These are phyloP conservation scores for Cyrtorhinus lividipennis DNA, from an alignment of 1,140 invertebrate species.

Conservation along the genomic window DNA sequence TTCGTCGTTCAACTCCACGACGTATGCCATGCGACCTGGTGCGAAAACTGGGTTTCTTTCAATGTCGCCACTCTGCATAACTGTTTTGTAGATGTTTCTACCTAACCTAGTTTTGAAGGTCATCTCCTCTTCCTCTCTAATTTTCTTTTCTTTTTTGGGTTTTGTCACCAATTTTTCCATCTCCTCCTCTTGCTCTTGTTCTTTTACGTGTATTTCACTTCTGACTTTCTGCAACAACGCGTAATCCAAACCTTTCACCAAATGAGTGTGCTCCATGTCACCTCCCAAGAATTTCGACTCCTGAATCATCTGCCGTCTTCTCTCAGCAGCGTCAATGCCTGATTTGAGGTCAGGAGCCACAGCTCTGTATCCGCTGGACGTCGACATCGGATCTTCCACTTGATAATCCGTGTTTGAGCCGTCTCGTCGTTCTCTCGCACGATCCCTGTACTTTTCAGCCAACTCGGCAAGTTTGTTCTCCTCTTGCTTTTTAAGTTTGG, in stretches of 20 bases:
- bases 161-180: slow-evolving; percentile 53
- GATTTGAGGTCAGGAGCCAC: slow-evolving; percentile 91
- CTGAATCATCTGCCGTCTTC: slow-evolving; percentile 88
- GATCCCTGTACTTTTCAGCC: slow-evolving; percentile 87
- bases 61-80: slow-evolving; percentile 45
- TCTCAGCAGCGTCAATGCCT: slow-evolving; percentile 86
- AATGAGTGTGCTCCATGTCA: slow-evolving; percentile 99
- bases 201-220: slow-evolving; percentile 66
- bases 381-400: slow-evolving; percentile 68
- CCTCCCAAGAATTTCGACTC: slow-evolving; percentile 99
- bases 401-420: slow-evolving; percentile 66
- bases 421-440: slow-evolving; percentile 86
- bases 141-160: slow-evolving; percentile 37
- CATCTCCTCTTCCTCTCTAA: slow-evolving; percentile 52
- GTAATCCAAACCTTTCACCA: slow-evolving; percentile 99
- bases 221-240: slow-evolving; percentile 92
- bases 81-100: slow-evolving; percentile 50
- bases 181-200: slow-evolving; percentile 70
- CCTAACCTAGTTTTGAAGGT: slow-evolving; percentile 67
- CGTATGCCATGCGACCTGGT: slow-evolving; percentile 93
- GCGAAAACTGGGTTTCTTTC: slow-evolving; percentile 89
- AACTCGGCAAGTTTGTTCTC: slow-evolving; percentile 90
- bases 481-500: slow-evolving; percentile 86
- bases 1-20: slow-evolving; percentile 88
- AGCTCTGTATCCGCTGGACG: slow-evolving; percentile 80